These are phyloP conservation scores for Gambelia wislizenii DNA, from an alignment of 2,797 vertebrate genomes.

Conservation along the genomic window DNA sequence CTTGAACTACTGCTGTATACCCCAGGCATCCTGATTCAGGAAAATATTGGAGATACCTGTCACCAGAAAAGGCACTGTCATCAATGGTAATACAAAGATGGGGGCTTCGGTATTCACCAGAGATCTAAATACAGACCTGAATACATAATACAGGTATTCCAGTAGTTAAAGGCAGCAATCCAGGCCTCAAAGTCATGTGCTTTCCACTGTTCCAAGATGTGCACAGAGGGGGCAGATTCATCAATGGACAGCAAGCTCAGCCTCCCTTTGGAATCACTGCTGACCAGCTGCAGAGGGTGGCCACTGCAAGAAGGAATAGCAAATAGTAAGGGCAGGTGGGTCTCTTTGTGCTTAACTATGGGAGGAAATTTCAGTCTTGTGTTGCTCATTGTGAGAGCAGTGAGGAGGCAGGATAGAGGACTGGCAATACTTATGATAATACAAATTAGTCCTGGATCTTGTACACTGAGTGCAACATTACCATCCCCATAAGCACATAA, in stretches of 20 bases:
- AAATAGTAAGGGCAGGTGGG: neutral
- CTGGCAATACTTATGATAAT: no score
- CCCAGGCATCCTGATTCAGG: no score
- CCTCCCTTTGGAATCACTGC: conserved; percentile 92
- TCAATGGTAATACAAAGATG: neutral
- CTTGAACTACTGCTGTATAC: neutral
- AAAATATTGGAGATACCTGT: neutral
- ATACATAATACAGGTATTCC: conserved; percentile 90
- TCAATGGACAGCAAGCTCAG: conserved; percentile 83
- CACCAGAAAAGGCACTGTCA: no score
- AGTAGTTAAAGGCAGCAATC: conserved; percentile 96
- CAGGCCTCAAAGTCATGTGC: conserved; percentile 95
- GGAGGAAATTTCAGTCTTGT: no score
- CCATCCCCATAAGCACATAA: neutral
- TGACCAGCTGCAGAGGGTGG: conserved; percentile 84
- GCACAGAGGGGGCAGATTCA: conserved; percentile 74
- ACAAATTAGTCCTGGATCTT: no score
- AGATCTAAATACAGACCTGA: conserved; percentile 82
- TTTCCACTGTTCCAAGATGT: conserved; percentile 85
- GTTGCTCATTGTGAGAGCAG: neutral
- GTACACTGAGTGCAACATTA: neutral
- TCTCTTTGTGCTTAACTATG: no score
- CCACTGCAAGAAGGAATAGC: conserved; percentile 52
- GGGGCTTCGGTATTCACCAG: neutral
- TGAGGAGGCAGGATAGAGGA: no score